These are phyloP conservation scores for Holacanthella duospinosa DNA, from an alignment of 2,888 invertebrate genomes.

Conservation along the genomic window DNA sequence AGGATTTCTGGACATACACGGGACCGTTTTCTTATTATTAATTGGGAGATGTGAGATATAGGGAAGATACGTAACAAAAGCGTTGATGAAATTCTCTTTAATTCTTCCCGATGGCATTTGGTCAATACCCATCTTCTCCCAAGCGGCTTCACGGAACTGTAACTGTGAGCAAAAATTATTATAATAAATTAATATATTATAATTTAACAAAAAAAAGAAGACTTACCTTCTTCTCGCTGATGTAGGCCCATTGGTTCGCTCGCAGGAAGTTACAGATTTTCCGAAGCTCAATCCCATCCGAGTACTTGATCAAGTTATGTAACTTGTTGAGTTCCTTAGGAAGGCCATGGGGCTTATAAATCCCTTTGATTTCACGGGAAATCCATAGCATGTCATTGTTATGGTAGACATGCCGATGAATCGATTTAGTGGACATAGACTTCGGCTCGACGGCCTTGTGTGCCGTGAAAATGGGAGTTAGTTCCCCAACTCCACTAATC, in stretches of 20 bases:
- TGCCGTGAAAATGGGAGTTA: neutral
- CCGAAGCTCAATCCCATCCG: slow-evolving; percentile 27
- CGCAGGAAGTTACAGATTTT: slow-evolving; percentile 25
- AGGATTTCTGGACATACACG: too few relatives aligned
- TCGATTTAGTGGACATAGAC: neutral
- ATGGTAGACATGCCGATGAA: neutral
- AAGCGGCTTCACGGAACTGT: slow-evolving; percentile 21
- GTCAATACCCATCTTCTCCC: slow-evolving; percentile 29
- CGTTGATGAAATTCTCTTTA: slow-evolving; percentile 29
- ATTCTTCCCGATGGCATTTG: slow-evolving; percentile 27
- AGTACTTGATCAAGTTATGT: slow-evolving; percentile 17
- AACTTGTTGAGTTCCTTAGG: slow-evolving; percentile 26
- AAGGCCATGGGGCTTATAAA: slow-evolving; percentile 23
- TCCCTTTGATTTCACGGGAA: slow-evolving; percentile 11
- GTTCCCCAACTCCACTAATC: too few relatives aligned
- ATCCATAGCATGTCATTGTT: slow-evolving; percentile 10
- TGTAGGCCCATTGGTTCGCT: slow-evolving; percentile 26
- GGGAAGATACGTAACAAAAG: slow-evolving; percentile 29
- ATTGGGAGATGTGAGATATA: slow-evolving; percentile 12
- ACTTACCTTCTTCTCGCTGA: slow-evolving; percentile 15
- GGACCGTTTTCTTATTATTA: neutral
- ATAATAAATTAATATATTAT: neutral
- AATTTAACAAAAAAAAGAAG: neutral
- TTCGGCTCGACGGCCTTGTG: neutral
- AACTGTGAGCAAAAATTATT: slow-evolving; percentile 12